Evolutionary conservation across 2,113 vertebrate species (phyloP).

Genomic region (Galbula dea): DNA sequence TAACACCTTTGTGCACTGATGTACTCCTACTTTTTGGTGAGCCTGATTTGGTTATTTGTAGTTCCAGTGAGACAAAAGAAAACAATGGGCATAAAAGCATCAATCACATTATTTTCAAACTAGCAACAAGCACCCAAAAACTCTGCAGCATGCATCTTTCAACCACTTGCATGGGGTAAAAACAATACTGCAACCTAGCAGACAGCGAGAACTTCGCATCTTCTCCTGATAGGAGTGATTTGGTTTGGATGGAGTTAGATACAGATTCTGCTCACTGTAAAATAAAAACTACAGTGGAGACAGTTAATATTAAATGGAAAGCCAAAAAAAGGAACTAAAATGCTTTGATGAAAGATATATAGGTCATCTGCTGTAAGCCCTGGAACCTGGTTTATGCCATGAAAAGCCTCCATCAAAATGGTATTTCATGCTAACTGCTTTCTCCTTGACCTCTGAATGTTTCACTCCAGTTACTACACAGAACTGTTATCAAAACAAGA

Average conservation of each 20-base stretch:
- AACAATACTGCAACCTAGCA: not conserved
- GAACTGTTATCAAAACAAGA: not conserved
- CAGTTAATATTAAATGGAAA: conserved; percentile 49
- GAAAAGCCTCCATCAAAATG: not conserved
- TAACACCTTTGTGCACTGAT: not conserved
- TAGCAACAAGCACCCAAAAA: not conserved
- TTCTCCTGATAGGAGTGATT: not conserved
- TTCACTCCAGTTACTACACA: conserved; percentile 1
- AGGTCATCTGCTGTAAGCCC: conserved; percentile 34
- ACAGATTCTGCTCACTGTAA: not conserved
- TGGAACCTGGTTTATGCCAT: not conserved
- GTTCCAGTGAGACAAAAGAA: not conserved
- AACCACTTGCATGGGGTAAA: rapidly evolving
- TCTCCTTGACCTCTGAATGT: conserved; percentile 11
- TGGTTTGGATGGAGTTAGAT: not conserved
- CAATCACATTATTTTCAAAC: not conserved
- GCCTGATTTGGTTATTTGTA: not conserved
- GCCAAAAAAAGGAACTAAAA: conserved; percentile 41
- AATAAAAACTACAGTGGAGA: not conserved
- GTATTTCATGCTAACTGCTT: conserved; percentile 26
- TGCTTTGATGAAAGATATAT: conserved; percentile 39
- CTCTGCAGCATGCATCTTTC: not conserved
- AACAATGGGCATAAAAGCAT: not conserved
- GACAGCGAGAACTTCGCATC: not conserved
- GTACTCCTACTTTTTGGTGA: not conserved